Percentiles rank a stretch among this genome's conserved stretches.
These are phyloP conservation scores for Lepidocyrtinus sp. DNA, from an alignment of 2,888 invertebrate genomes.

Conservation along the genomic window DNA sequence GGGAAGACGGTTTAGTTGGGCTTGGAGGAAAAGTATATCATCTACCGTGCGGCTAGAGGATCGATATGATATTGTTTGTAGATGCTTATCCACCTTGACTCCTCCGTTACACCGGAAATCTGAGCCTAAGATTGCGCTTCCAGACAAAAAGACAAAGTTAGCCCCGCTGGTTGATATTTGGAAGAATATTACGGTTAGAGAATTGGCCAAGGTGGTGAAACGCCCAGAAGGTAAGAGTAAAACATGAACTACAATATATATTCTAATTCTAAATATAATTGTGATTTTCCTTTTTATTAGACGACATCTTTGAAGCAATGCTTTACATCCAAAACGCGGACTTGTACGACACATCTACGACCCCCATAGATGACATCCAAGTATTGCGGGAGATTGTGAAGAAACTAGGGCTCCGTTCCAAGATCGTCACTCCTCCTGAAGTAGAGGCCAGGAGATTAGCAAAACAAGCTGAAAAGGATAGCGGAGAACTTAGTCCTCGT, in stretches of 20 bases:
- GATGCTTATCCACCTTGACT: slow-evolving; percentile 13
- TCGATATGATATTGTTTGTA: too few species aligned
- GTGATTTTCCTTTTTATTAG: slow-evolving; percentile 73
- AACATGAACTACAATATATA: background rate
- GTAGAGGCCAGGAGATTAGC: slow-evolving; percentile 1
- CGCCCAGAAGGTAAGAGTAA: slow-evolving; percentile 78
- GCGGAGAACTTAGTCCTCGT: slow-evolving; percentile 72
- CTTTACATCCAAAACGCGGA: slow-evolving; percentile 78
- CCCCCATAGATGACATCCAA: slow-evolving; percentile 78
- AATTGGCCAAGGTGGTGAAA: slow-evolving; percentile 80
- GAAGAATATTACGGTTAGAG: slow-evolving; percentile 85
- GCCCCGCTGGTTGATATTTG: slow-evolving; percentile 79
- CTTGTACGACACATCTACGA: slow-evolving; percentile 75
- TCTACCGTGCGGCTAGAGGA: background rate
- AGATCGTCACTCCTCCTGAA: slow-evolving; percentile 75
- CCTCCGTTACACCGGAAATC: background rate
- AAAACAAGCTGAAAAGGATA: slow-evolving; percentile 73
- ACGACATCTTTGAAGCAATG: slow-evolving; percentile 81
- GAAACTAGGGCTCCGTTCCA: slow-evolving; percentile 79
- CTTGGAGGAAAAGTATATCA: slow-evolving; percentile 35
- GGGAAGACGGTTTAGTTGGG: slow-evolving; percentile 37
- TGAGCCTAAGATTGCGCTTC: slow-evolving; percentile 8
- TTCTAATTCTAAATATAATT: slow-evolving; percentile 16
- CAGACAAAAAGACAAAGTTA: slow-evolving; percentile 54
- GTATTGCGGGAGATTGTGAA: slow-evolving; percentile 81